These are phyloP conservation scores for Ivindomyrus marchei DNA, from an alignment of 2,113 vertebrate genomes.

Conservation along the genomic window DNA sequence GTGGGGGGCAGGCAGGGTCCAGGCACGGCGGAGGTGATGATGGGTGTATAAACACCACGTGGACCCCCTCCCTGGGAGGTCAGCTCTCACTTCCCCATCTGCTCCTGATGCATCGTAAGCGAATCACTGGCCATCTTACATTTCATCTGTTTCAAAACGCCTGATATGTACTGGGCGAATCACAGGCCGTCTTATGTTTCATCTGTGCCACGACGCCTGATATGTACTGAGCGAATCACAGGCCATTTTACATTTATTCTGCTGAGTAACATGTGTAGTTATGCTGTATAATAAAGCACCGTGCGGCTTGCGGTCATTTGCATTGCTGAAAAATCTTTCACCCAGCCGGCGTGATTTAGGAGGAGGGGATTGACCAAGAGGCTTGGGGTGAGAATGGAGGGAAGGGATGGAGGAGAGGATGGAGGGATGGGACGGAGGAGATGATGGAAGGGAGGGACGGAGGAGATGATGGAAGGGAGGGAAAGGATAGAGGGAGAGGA, in stretches of 20 bases:
- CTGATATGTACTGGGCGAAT: not conserved
- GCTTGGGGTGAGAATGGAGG: not conserved
- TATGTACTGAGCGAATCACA: not conserved
- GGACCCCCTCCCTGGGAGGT: not conserved
- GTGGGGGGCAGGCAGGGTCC: not conserved
- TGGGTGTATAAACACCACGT: not conserved
- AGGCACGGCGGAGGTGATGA: not conserved
- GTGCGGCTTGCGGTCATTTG: not conserved
- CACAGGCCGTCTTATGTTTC: not conserved
- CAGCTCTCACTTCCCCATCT: not conserved
- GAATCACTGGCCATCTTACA: not conserved
- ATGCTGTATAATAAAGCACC: not conserved
- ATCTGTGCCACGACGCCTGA: not conserved
- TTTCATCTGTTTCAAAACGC: not conserved
- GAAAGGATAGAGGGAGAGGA: not conserved
- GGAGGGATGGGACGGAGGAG: not conserved
- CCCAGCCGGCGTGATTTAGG: not conserved
- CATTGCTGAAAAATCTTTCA: not conserved
- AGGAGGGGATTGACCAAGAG: not conserved
- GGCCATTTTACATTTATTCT: not conserved
- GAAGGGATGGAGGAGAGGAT: not conserved
- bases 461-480: not conserved
- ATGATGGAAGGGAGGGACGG: not conserved
- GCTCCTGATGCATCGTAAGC: not conserved
- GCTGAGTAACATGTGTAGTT: not conserved